Percentiles rank a stretch among this genome's conserved stretches.
These are phyloP conservation scores for Datnioides undecimradiatus DNA, from an alignment of 2,113 vertebrate genomes.

Conservation along the genomic window DNA sequence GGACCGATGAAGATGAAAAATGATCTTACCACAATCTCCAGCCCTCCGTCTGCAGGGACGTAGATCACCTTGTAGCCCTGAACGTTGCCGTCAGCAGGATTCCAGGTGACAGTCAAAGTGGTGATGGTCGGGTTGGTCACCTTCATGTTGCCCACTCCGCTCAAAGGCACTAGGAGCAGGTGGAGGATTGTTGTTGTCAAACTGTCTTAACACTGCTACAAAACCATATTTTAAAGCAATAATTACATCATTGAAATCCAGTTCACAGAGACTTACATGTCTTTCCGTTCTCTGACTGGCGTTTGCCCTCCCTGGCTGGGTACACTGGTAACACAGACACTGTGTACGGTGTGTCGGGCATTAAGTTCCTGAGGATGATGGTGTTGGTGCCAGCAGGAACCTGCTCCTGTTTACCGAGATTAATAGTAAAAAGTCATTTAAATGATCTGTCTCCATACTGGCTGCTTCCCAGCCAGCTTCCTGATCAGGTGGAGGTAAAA, in stretches of 20 bases:
- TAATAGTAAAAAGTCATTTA: neutral
- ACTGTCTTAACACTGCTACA: too few species aligned
- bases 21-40: constrained; percentile 88
- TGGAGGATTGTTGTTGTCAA: neutral
- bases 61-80: constrained; percentile 95
- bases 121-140: constrained; percentile 93
- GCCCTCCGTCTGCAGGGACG: constrained; percentile 84
- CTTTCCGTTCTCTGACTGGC: constrained; percentile 92
- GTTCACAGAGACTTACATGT: constrained; percentile 84
- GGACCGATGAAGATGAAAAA: neutral
- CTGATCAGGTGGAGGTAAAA: fast-evolving
- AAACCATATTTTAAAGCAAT: neutral
- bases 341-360: constrained; percentile 90
- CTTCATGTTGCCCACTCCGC: constrained; percentile 84
- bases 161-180: constrained; percentile 76
- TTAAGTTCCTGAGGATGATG: constrained; percentile 91
- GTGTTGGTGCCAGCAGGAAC: constrained; percentile 90
- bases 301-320: constrained; percentile 89
- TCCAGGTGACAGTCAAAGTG: constrained; percentile 91
- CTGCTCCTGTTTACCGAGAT: constrained; percentile 84
- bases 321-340: constrained; percentile 92
- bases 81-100: constrained; percentile 92
- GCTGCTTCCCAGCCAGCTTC: neutral
- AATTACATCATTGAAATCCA: neutral
- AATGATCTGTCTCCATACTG: neutral